Evolutionary conservation across 2,797 vertebrate species (phyloP).

Genomic region (Micromesistius poutassou): DNA sequence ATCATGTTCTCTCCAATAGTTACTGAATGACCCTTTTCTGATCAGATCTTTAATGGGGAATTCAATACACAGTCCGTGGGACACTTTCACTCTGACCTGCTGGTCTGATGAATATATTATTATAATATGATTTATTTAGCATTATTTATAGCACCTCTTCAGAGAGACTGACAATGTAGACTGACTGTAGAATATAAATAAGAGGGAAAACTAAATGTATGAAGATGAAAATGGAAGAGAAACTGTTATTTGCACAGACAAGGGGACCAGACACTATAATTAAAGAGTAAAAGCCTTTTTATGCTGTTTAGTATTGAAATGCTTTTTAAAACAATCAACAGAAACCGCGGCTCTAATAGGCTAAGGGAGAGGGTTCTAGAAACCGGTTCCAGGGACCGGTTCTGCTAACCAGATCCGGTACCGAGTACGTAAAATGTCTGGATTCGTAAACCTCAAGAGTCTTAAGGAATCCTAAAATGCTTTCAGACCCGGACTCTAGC

Average conservation of each 20-base stretch:
- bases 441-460: too few species aligned
- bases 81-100: background rate
- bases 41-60: background rate
- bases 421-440: too few species aligned
- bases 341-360: background rate
- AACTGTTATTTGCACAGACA: background rate
- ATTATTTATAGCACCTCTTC: background rate
- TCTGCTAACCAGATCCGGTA: too few species aligned
- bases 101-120: conserved; percentile 26
- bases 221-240: background rate
- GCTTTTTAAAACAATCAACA: background rate
- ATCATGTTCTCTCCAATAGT: conserved; percentile 2
- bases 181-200: background rate
- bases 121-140: background rate
- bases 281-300: background rate
- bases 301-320: background rate
- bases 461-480: too few species aligned
- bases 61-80: conserved; percentile 8
- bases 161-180: background rate
- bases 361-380: background rate
- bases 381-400: too few species aligned
- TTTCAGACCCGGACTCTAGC: background rate
- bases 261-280: background rate
- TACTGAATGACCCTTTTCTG: conserved; percentile 2
- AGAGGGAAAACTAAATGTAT: background rate